Evolutionary conservation across 2,113 vertebrate genomes (phyloP).

Genomic region (Petrocephalus zakoni): DNA sequence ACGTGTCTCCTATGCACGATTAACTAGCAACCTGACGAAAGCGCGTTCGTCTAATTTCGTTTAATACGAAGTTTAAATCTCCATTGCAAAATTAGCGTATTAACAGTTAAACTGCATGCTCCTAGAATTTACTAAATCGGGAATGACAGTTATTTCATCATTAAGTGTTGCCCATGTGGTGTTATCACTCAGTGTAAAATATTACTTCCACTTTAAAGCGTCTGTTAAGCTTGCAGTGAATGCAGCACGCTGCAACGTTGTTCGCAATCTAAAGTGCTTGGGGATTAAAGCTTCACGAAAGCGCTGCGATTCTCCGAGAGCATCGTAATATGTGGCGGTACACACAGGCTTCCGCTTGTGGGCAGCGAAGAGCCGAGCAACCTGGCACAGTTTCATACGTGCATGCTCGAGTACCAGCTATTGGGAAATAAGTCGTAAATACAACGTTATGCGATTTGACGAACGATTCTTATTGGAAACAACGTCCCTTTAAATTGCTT

Average conservation of each 20-base stretch:
- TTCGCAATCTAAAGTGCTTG: not conserved
- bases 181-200: not conserved
- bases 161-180: not conserved
- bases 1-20: not conserved
- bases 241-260: not conserved
- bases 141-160: not conserved
- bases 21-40: not conserved
- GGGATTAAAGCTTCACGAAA: not conserved
- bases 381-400: not conserved
- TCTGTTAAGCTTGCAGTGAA: not conserved
- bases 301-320: not conserved
- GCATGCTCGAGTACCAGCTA: not conserved
- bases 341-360: not conserved
- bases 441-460: not conserved
- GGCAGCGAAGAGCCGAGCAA: not conserved
- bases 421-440: not conserved
- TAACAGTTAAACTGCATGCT: not conserved
- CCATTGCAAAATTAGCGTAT: not conserved
- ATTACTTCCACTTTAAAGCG: not conserved
- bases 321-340: not conserved
- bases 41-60: not conserved
- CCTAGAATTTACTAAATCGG: not conserved
- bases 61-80: not conserved
- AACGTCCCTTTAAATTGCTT: not conserved
- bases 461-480: not conserved